Evolutionary conservation across 2,797 vertebrate genomes (phyloP).

Genomic region (Pristis pectinata): DNA sequence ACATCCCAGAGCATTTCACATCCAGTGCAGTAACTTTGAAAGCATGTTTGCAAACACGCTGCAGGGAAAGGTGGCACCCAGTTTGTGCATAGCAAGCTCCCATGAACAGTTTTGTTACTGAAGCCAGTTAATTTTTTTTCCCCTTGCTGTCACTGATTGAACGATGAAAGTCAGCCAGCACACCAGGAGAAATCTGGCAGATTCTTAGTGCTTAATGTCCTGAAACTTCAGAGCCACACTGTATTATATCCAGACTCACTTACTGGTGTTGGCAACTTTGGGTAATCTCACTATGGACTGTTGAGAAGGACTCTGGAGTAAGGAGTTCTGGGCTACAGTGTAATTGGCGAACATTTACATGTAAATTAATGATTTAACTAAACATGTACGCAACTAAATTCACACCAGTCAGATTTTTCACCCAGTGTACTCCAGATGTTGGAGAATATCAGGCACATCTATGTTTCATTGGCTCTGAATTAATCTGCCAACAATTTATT

Average conservation of each 20-base stretch:
- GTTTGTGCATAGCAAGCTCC: background rate
- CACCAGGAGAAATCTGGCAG: background rate
- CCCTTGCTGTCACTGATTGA: background rate
- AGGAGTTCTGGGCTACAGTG: background rate
- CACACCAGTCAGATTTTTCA: background rate
- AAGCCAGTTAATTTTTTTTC: background rate
- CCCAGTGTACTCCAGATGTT: background rate
- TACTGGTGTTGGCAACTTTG: background rate
- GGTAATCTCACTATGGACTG: background rate
- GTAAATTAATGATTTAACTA: constrained; percentile 23
- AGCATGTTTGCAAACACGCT: background rate
- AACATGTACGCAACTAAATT: background rate
- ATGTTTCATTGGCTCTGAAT: background rate
- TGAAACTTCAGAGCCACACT: background rate
- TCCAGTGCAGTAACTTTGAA: background rate
- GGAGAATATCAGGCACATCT: background rate
- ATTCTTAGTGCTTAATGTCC: background rate
- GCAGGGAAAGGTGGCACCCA: background rate
- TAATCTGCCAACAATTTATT: background rate
- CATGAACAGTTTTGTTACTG: background rate
- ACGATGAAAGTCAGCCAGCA: background rate
- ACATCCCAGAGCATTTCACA: background rate
- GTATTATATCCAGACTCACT: background rate
- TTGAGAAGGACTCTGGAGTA: background rate
- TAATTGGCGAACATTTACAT: background rate